A percentile compares a stretch with the other conserved stretches of the same genome.
These are phyloP conservation scores for Echiichthys vipera DNA, from an alignment of 2,797 vertebrate genomes.

Conservation along the genomic window DNA sequence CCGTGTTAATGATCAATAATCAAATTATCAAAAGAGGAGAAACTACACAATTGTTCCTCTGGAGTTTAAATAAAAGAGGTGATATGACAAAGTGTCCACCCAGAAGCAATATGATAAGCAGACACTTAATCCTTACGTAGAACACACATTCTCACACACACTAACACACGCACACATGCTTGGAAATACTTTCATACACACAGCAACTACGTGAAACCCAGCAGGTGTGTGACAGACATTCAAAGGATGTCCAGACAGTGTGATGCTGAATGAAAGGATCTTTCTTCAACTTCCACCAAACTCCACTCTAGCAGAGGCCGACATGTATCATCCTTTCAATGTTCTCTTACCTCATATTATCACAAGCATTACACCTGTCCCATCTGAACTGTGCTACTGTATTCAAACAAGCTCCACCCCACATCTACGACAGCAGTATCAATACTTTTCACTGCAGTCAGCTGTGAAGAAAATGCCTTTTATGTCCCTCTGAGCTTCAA, in stretches of 20 bases:
- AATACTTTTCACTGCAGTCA: background rate
- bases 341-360: slow-evolving; percentile 41
- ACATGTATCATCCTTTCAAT: slow-evolving; percentile 5
- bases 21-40: background rate
- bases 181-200: background rate
- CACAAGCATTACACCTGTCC: background rate
- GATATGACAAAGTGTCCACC: background rate
- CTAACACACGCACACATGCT: background rate
- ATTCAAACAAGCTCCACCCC: background rate
- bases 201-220: slow-evolving; percentile 6
- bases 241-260: background rate
- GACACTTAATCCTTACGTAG: background rate
- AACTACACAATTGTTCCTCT: background rate
- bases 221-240: background rate
- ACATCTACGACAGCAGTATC: slow-evolving; percentile 1
- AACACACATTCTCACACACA: background rate
- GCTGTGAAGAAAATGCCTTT: background rate
- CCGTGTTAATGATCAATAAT: background rate
- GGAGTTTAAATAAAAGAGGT: background rate
- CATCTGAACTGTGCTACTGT: slow-evolving; percentile 36
- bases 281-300: slow-evolving; percentile 3
- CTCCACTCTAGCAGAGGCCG: background rate
- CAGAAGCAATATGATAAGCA: background rate
- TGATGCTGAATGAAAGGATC: slow-evolving; percentile 5
- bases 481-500: background rate